Base-by-base conservation (phyloP, 2,797 vertebrate genomes). In the Choloepus didactylus region DNA sequence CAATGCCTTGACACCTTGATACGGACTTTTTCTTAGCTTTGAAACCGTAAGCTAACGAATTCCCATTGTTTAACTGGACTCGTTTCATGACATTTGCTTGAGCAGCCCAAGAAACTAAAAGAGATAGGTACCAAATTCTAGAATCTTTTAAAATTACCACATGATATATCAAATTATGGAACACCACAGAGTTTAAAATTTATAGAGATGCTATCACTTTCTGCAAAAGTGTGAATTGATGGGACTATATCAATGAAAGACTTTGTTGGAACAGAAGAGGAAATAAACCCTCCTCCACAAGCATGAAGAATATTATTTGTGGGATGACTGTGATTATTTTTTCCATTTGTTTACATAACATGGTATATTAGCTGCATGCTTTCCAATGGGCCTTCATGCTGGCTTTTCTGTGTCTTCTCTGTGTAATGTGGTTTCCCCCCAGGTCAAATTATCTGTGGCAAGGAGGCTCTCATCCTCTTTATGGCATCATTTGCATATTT, bases 401-500 rank as follows among this genome's bases (percentile, higher is more conserved):
- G 69, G 62, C n/a, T 92, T 88, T 54, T 35, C 59, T 0, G 0
- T 67, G 29, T 51, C 81, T 87, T 73, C 49, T 83, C 60, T 84
- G 1, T 89, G 64, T 82, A 54, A 80, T 56, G 70, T 82, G 79
- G 72, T 51, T 49, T 86, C 67, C 56, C 75, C 23, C 56, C 35
- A 75, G 38, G 60, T 86, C 88, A 95, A 82, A 88, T 87, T 54
- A 79, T 94, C 70, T 93, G 60, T 41, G 41, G 29, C 77, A 81
- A 41, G 38, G 38, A 95, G 69, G 15, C 54, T 93, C 12, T 80
- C 51, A 15, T 23, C 31, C 38, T 87, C 66, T 95, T 94, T 82
- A 91, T 82, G 82, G 88, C 18, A 81, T 10, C 4, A 89, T 93
- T 96, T 95, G 67, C 83, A 86, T 86, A 59, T 91, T 89, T 87